Evolutionary conservation across 2,113 vertebrate species (phyloP).

Genomic region (Cyphomyrus plagiostoma): DNA sequence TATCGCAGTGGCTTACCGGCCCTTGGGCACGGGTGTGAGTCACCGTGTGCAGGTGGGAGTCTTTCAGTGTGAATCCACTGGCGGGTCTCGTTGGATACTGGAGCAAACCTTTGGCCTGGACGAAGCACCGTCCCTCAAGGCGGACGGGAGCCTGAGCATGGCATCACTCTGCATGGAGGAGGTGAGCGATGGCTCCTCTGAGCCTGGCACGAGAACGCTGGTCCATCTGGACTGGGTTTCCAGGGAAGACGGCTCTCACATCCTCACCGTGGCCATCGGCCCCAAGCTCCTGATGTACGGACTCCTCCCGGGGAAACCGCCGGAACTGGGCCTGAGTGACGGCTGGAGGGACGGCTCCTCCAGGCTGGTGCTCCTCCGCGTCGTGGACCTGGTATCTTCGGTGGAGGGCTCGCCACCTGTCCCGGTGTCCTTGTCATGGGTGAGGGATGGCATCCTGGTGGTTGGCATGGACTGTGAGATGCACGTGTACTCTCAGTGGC

Average conservation of each 20-base stretch:
- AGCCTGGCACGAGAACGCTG: slow-evolving; percentile 56
- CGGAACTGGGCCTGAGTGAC: slow-evolving; percentile 74
- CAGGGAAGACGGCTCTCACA: slow-evolving; percentile 91
- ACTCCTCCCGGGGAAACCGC: slow-evolving; percentile 72
- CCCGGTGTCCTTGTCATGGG: slow-evolving; percentile 93
- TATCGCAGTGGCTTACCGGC: slow-evolving; percentile 82
- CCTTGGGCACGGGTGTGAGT: slow-evolving; percentile 48
- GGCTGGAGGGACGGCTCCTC: slow-evolving; percentile 58
- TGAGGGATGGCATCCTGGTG: slow-evolving; percentile 92
- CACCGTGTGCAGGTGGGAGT: slow-evolving; percentile 70
- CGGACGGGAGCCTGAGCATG: slow-evolving; percentile 58
- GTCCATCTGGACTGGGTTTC: slow-evolving; percentile 98
- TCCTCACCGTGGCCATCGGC: slow-evolving; percentile 87
- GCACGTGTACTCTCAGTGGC: slow-evolving; percentile 98
- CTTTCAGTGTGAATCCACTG: slow-evolving; percentile 96
- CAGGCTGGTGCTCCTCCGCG: slow-evolving; percentile 77
- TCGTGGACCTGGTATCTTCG: slow-evolving; percentile 84
- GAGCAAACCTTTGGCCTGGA: slow-evolving; percentile 86
- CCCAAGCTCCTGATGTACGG: slow-evolving; percentile 94
- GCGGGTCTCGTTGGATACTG: slow-evolving; percentile 87
- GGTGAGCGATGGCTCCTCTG: slow-evolving; percentile 49
- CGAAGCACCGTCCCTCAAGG: slow-evolving; percentile 49
- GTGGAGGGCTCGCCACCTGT: slow-evolving; percentile 84
- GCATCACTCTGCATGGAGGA: slow-evolving; percentile 48
- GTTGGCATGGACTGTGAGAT: slow-evolving; percentile 98